These are phyloP conservation scores for Hyperopisus bebe DNA, from an alignment of 2,113 vertebrate species.

Conservation along the genomic window DNA sequence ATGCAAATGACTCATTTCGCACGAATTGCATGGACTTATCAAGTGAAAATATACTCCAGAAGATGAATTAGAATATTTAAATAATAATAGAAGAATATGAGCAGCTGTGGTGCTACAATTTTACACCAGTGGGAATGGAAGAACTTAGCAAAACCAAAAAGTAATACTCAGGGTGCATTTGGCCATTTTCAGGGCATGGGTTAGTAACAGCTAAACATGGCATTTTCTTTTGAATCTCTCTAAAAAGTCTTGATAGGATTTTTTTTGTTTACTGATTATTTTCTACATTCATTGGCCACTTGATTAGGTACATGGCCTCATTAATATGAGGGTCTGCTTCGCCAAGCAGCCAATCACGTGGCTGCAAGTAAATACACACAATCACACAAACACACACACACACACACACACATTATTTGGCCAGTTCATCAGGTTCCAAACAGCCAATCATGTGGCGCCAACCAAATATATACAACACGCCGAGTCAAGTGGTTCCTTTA, in stretches of 20 bases:
- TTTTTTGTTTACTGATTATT: not conserved
- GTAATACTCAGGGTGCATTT: not conserved
- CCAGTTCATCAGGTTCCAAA: not conserved
- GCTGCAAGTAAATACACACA: no score
- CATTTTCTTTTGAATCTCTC: not conserved
- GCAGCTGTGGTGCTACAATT: not conserved
- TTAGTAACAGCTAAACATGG: not conserved
- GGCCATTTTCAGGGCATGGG: not conserved
- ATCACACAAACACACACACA: no score
- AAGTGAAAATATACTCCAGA: not conserved
- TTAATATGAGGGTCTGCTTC: no score
- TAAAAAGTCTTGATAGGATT: not conserved
- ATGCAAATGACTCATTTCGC: constrained; percentile 2
- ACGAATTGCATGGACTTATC: not conserved
- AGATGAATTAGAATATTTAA: constrained; percentile 12
- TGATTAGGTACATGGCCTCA: not conserved
- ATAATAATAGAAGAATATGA: not conserved
- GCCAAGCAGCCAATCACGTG: no score
- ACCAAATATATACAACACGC: not conserved
- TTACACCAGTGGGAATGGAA: not conserved
- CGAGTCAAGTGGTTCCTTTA: not conserved
- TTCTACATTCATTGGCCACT: not conserved
- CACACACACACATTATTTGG: not conserved
- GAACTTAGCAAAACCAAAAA: not conserved
- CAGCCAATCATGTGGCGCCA: not conserved